These are phyloP conservation scores for Yponomeuta malinellus DNA, from an alignment of 2,888 invertebrate species.

Conservation along the genomic window DNA sequence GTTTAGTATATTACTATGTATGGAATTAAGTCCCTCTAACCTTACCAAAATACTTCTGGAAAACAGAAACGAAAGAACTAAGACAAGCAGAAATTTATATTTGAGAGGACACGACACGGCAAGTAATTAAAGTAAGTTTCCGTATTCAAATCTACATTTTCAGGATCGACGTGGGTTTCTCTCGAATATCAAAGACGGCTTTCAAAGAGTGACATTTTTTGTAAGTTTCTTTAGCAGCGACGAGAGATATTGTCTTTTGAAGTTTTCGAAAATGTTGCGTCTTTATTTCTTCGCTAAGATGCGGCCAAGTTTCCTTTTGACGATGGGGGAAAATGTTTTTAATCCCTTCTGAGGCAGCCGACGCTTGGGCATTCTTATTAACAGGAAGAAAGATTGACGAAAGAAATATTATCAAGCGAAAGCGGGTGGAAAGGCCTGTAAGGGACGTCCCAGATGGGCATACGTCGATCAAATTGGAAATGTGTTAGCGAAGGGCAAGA, in stretches of 20 bases:
- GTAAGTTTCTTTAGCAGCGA: background rate
- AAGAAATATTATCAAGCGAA: too few relatives aligned
- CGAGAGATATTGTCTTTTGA: slow-evolving; percentile 3
- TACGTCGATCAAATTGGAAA: too few relatives aligned
- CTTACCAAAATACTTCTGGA: too few relatives aligned
- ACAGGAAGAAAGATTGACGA: background rate
- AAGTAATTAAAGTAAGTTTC: background rate
- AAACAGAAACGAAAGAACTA: too few relatives aligned
- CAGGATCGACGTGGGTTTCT: background rate
- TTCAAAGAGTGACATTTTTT: background rate
- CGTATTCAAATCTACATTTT: background rate
- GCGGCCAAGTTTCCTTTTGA: background rate
- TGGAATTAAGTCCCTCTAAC: too few relatives aligned
- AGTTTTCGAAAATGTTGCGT: slow-evolving; percentile 1
- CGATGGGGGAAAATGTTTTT: background rate
- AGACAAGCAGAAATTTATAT: too few relatives aligned
- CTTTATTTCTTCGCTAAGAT: background rate
- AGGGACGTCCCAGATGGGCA: too few relatives aligned
- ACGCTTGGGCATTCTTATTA: background rate
- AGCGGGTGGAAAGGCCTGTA: too few relatives aligned
- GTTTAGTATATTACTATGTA: too few relatives aligned
- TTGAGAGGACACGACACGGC: background rate
- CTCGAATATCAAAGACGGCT: background rate
- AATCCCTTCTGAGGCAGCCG: background rate
- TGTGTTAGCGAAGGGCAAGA: too few relatives aligned